These are phyloP conservation scores for Sula dactylatra DNA, from an alignment of 2,113 vertebrate species.

Conservation along the genomic window DNA sequence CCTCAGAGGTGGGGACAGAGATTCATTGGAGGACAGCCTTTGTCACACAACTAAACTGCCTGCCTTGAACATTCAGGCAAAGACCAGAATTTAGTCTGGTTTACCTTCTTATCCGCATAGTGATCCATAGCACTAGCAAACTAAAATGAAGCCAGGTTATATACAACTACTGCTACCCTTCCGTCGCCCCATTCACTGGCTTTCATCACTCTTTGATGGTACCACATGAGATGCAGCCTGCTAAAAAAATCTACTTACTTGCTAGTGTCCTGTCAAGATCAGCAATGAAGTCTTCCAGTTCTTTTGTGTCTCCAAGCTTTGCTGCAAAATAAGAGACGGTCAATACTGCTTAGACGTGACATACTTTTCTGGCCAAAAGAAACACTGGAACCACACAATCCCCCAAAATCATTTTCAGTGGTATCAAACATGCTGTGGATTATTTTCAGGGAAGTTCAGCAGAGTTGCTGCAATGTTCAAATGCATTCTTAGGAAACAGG, in stretches of 20 bases:
- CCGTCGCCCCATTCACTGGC: no score
- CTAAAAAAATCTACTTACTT: slow-evolving; percentile 78
- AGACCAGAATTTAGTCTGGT: neutral
- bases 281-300: slow-evolving; percentile 96
- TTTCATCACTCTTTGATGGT: neutral
- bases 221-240: neutral
- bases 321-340: slow-evolving; percentile 73
- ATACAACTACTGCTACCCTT: neutral
- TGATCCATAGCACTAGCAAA: neutral
- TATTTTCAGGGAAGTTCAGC: neutral
- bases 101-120: neutral
- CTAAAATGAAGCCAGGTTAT: neutral
- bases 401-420: neutral
- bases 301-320: slow-evolving; percentile 97
- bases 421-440: neutral
- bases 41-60: neutral
- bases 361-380: neutral
- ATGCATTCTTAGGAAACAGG: neutral
- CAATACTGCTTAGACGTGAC: neutral
- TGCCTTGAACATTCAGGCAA: neutral
- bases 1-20: neutral
- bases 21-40: neutral
- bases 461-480: neutral
- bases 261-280: slow-evolving; percentile 94
- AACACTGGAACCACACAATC: fast-evolving